Percentiles rank a stretch among this genome's conserved stretches.
Evolutionary conservation across 2,888 invertebrate genomes (phyloP).

Genomic region (Rhimphoctona megacephalus): DNA sequence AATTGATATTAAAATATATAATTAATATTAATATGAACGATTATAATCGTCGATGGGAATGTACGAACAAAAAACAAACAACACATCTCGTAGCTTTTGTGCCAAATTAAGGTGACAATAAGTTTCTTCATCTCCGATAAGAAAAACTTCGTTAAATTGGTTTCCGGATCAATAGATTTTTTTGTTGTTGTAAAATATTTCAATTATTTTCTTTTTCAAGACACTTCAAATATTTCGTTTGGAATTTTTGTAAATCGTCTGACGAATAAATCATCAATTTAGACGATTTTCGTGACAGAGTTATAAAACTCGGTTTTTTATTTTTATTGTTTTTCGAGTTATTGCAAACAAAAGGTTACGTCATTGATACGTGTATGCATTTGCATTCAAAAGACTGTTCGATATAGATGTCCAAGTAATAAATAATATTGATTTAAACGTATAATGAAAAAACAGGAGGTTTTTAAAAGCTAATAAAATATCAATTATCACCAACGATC

Average conservation of each 20-base stretch:
- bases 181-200: constrained; percentile 11
- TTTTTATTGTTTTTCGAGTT: constrained; percentile 14
- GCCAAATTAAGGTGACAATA: constrained; percentile 79
- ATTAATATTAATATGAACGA: constrained; percentile 42
- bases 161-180: constrained; percentile 37
- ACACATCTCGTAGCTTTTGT: constrained; percentile 69
- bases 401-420: constrained; percentile 73
- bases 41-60: constrained; percentile 41
- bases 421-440: constrained; percentile 46
- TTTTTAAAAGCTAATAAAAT: neutral
- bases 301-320: neutral
- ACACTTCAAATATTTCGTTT: constrained; percentile 32
- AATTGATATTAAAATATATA: constrained; percentile 13
- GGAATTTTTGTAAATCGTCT: constrained; percentile 33
- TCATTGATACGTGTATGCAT: constrained; percentile 54
- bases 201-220: neutral
- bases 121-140: constrained; percentile 69
- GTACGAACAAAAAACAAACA: constrained; percentile 33
- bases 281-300: neutral
- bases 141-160: constrained; percentile 53
- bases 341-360: constrained; percentile 2
- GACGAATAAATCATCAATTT: constrained; percentile 12
- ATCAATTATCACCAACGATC: constrained; percentile 44
- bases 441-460: neutral
- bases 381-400: constrained; percentile 71